A percentile compares a stretch with the other conserved stretches of the same genome.
Conservation (phyloP, 2,888 invertebrate species). For the Deilephila porcellus region DNA sequence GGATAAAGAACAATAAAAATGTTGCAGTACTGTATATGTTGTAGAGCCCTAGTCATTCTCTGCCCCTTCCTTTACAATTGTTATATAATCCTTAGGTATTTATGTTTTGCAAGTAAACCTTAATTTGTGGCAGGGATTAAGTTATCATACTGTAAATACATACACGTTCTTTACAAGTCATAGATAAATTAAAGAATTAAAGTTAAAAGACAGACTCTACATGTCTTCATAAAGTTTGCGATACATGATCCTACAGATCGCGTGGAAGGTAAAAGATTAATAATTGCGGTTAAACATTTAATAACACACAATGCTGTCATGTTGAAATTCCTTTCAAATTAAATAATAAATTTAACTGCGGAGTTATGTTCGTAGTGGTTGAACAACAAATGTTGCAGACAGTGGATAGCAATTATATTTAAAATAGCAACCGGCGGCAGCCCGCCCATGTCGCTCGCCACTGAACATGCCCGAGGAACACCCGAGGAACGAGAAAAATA, state of each 20-base stretch:
- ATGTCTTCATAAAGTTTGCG: background rate
- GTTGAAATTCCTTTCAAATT: slow-evolving; percentile 33
- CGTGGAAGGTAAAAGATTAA: background rate
- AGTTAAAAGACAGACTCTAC: no score
- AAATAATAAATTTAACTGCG: slow-evolving; percentile 46
- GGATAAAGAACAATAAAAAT: no score
- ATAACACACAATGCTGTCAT: slow-evolving; percentile 5
- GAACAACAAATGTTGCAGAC: slow-evolving; percentile 52
- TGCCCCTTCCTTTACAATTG: no score
- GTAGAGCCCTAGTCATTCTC: no score
- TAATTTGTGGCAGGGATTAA: no score
- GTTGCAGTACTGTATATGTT: no score
- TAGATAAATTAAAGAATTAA: no score
- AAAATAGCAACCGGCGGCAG: slow-evolving; percentile 55
- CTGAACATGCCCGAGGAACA: slow-evolving; percentile 27
- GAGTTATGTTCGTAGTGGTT: slow-evolving; percentile 51
- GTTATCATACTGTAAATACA: no score
- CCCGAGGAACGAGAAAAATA: background rate
- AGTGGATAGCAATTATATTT: slow-evolving; percentile 62
- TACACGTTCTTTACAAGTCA: no score
- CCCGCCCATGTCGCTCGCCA: slow-evolving; percentile 55
- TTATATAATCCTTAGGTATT: no score
- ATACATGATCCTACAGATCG: background rate
- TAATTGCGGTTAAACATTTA: slow-evolving; percentile 7
- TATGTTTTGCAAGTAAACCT: no score